Percentiles rank a stretch among this genome's conserved stretches.
Conservation (phyloP, 2,797 vertebrate species). For the Gadopsis bispinosus region DNA sequence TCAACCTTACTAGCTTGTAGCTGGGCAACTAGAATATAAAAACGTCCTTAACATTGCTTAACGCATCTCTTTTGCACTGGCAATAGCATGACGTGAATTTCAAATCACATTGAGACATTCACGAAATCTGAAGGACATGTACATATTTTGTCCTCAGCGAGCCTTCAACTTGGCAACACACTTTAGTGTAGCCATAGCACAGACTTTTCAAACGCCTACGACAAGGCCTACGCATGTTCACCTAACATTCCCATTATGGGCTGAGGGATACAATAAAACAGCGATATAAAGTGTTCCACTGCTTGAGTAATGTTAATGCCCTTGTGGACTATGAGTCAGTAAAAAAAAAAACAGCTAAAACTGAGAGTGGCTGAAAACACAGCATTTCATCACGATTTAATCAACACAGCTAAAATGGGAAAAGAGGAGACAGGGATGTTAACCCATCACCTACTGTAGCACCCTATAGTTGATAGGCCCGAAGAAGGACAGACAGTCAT, state of each 20-base stretch:
- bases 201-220: constrained; percentile 52
- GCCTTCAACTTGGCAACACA: constrained; percentile 21
- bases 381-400: constrained; percentile 9
- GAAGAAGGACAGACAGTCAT: constrained; percentile 3
- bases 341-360: constrained; percentile 30
- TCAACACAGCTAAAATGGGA: constrained; percentile 16
- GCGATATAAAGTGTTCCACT: constrained; percentile 27
- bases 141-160: constrained; percentile 24
- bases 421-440: background rate
- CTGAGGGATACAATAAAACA: constrained; percentile 37
- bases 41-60: constrained; percentile 12
- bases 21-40: constrained; percentile 24
- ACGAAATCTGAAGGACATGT: constrained; percentile 26
- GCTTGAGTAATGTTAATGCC: constrained; percentile 45
- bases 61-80: constrained; percentile 13
- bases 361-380: constrained; percentile 15
- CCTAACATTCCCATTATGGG: constrained; percentile 29
- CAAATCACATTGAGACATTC: constrained; percentile 33
- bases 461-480: background rate
- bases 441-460: constrained; percentile 2
- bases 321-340: constrained; percentile 40
- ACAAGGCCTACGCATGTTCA: constrained; percentile 55
- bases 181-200: constrained; percentile 33
- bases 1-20: constrained; percentile 14
- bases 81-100: constrained; percentile 29